Base-by-base conservation (phyloP, 2,888 invertebrate genomes). In the Parochlus steinenii region DNA sequence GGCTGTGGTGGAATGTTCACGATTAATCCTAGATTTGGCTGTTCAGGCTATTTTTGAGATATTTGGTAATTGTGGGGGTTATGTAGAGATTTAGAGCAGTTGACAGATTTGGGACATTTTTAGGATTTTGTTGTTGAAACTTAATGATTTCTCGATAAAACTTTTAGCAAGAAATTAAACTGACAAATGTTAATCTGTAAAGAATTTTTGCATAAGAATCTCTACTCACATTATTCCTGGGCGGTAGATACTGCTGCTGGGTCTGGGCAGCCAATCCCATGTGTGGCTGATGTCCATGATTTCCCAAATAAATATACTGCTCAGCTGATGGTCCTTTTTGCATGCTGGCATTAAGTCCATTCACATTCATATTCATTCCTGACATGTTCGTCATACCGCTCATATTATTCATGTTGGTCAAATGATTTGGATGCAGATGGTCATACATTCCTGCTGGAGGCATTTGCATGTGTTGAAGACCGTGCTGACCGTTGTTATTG, bases 401-500 rank as follows among this genome's bases (percentile, higher is more conserved):
- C 19, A 42, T 42, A 12, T 56, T 56, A 39, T 54, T 54, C 47
- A 55, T 49, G 39, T 54, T 53, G 19, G 45, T 42, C n/a, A n/a
- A n/a, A n/a, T n/a, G n/a, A 37, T 41, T 43, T 27, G 51, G 53
- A 45, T 53, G 54, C 41, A 55, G 51, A 44, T 58, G 59, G 51
- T 59, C 58, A 40, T 58, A 58, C 39, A 58, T 58, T 33, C 47
- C 56, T 31, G 53, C 51, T 29, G 50, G 54, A 33, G 54, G 52
- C 29, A 49, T 42, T 38, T 50, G 52, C 47, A 57, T 49, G n/a
- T n/a, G n/a, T 23, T 49, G 57, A 50, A 58, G 52, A 33, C 54
- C 35, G 49, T 47, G 42, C 48, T 49, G 26, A 14, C 48, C 47
- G 32, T 49, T 52, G 35, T 47, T 52, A 44, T 53, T 56, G 45